Evolutionary conservation across 2,888 invertebrate species (phyloP).

Genomic region (Microctonus aethiopoides): DNA sequence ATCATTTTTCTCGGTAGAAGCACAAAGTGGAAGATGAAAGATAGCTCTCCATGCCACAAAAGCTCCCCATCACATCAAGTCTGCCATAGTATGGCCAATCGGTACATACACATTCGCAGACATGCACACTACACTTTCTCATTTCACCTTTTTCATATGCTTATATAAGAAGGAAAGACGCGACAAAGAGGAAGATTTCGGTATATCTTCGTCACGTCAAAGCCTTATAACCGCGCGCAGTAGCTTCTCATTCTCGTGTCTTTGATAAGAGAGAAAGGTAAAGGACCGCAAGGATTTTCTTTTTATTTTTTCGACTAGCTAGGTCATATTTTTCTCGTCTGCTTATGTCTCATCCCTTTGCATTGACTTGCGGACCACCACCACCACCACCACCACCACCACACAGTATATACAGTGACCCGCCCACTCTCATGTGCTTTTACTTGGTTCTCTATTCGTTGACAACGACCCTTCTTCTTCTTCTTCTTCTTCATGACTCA

Average conservation of each 20-base stretch:
- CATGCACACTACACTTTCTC: constrained; percentile 9
- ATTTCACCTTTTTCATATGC: background rate
- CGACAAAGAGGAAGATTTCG: constrained; percentile 38
- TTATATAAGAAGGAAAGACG: background rate
- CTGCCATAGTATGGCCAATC: constrained; percentile 8
- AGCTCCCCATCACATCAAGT: constrained; percentile 33
- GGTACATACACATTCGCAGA: background rate
- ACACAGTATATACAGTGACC: background rate
- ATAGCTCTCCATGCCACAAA: constrained; percentile 38
- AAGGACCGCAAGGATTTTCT: constrained; percentile 20
- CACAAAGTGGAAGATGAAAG: constrained; percentile 50
- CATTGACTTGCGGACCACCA: constrained; percentile 16
- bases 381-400: too few species aligned
- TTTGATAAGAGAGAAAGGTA: constrained; percentile 2
- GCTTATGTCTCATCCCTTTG: background rate
- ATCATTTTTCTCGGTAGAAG: constrained; percentile 40
- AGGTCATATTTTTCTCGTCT: constrained; percentile 40
- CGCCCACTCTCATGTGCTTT: background rate
- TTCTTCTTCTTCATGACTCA: constrained; percentile 23
- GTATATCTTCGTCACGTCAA: constrained; percentile 49
- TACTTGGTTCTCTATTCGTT: constrained; percentile 17
- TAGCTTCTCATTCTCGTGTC: constrained; percentile 1
- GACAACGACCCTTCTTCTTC: constrained; percentile 15
- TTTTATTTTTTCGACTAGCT: constrained; percentile 31
- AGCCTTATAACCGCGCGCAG: background rate